Base-by-base conservation (phyloP, 2,797 vertebrate genomes). In the Petrocephalus schoutedeni region DNA sequence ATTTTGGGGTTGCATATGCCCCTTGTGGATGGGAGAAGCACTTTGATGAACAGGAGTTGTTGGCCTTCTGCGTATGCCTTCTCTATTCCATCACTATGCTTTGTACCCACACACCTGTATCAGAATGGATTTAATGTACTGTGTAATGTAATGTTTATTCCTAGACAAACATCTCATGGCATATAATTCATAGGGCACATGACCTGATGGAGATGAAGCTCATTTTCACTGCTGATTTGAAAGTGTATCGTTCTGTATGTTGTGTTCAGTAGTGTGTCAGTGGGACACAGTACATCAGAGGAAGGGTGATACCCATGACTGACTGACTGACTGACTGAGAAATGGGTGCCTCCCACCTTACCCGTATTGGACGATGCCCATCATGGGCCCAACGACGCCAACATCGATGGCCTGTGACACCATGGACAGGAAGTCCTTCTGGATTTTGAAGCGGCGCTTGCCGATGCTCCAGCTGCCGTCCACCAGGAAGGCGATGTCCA, bases 331-430 rank as follows among this genome's bases (percentile, higher is more conserved):
- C 58, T 67, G 41, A 8, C 86, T 53, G 41, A 5, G 9, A 45
- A 32, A 3, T 0, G 59, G 21, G 82, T 9, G 7, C 12, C 41
- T 51, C 3, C 41, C 67, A 10, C 5, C 28, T 90, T 95, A 99
- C 98, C 98, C 98, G 0, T 98, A 99, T 92, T 99, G 98, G 89
- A 99, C 94, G 86, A 99, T 93, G 36, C 98, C 98, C 97, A 99
- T 97, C 94, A 99, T 97, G 61, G 98, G 97, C 57, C 98, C 98
- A 0, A 95, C 93, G 0, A 94, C 91, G 56, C 98, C 96, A 0
- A 99, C 91, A 61, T 97, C 96, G 16, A 99, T 96, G 82, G 94
- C 94, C 90, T 98, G 96, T 56, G 96, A 96, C 84, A 99, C 89
- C 0, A 97, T 96, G 9, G 91, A 89, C 59, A 99, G 94, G 93